Conservation (phyloP, 2,113 vertebrate species). For the Phoxinus phoxinus region DNA sequence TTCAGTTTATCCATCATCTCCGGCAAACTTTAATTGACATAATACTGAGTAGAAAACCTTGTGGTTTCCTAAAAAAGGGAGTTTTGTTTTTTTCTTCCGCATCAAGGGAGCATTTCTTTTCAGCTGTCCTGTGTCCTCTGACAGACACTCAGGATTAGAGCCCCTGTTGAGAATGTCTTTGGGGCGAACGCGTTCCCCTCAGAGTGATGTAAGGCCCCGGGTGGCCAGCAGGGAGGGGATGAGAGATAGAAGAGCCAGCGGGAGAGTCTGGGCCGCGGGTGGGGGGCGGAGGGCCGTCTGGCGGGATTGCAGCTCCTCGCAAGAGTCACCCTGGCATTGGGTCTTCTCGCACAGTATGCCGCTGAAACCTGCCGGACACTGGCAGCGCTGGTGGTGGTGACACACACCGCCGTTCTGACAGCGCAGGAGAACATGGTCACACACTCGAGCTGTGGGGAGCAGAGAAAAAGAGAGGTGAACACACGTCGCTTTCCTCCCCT, state of each 20-base stretch:
- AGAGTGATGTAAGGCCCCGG: conserved; percentile 38
- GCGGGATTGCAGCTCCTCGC: conserved; percentile 75
- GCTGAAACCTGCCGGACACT: conserved; percentile 85
- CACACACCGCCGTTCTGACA: conserved; percentile 97
- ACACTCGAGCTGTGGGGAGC: conserved; percentile 87
- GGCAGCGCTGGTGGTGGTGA: conserved; percentile 89
- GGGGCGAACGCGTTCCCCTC: conserved; percentile 24
- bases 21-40: conserved; percentile 27
- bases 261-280: conserved; percentile 49
- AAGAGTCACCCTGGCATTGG: conserved; percentile 84
- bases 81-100: neutral
- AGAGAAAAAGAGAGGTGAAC: conserved; percentile 59
- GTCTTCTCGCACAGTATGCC: conserved; percentile 90
- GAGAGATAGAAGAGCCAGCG: conserved; percentile 62
- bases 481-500: conserved; percentile 61
- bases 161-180: conserved; percentile 28
- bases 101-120: conserved; percentile 6
- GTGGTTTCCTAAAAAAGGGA: conserved; percentile 12
- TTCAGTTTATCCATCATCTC: conserved; percentile 15
- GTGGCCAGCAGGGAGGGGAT: conserved; percentile 67
- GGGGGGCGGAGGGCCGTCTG: conserved; percentile 56
- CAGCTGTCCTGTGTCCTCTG: conserved; percentile 17
- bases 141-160: conserved; percentile 3
- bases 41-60: conserved; percentile 30
- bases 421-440: conserved; percentile 91